Evolutionary conservation across 2,888 invertebrate genomes (phyloP).

Genomic region (Ormyrus rosae): DNA sequence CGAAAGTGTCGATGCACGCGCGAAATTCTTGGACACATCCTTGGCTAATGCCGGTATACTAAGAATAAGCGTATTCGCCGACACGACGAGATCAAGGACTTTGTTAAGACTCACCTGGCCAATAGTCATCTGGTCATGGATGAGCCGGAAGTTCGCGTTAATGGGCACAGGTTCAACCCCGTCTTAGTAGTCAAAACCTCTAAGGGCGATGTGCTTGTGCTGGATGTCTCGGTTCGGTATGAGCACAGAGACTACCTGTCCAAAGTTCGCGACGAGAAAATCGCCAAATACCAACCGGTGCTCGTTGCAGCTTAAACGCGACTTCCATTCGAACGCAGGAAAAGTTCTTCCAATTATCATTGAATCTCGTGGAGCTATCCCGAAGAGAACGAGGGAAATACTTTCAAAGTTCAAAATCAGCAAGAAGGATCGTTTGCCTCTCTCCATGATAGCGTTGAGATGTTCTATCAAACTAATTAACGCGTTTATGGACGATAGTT

Average conservation of each 20-base stretch:
- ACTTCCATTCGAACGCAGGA: not conserved
- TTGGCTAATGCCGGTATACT: not conserved
- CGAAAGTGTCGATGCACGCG: not conserved
- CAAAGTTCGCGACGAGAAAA: not conserved
- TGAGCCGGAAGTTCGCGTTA: not conserved
- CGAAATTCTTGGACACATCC: conserved; percentile 11
- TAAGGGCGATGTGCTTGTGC: conserved; percentile 21
- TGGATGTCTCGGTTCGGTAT: conserved; percentile 7
- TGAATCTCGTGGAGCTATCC: not conserved
- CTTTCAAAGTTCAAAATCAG: not conserved
- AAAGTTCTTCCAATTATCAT: not conserved
- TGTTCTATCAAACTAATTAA: not conserved
- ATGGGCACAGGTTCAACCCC: not conserved
- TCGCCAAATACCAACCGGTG: not conserved
- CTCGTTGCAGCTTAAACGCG: not conserved
- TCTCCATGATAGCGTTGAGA: not conserved
- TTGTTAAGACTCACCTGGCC: not conserved
- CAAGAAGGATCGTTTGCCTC: not conserved
- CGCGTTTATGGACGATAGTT: not conserved
- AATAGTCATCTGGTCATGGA: not conserved
- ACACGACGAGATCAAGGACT: not conserved
- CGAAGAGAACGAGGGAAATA: not conserved
- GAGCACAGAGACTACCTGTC: not conserved
- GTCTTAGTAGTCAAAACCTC: conserved; percentile 2
- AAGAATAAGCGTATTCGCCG: conserved; percentile 8